Evolutionary conservation across 1,140 invertebrate genomes (phyloP).

Genomic region (Lucilia sericata): DNA sequence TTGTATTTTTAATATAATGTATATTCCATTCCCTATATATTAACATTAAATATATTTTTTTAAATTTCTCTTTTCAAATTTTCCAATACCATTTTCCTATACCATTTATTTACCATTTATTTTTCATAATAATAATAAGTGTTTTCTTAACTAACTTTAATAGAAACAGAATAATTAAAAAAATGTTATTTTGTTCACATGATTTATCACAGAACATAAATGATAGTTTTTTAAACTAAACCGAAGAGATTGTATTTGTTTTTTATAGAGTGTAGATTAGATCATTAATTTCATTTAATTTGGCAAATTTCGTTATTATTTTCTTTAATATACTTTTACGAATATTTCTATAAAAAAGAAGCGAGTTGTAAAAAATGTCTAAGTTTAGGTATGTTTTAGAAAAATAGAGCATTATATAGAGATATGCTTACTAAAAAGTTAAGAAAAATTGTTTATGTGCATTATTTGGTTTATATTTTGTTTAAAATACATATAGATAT

Average conservation of each 20-base stretch:
- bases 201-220: slow-evolving; percentile 41
- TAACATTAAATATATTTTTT: not conserved
- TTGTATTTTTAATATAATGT: not conserved
- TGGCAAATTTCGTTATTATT: not conserved
- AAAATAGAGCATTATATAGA: slow-evolving; percentile 32
- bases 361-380: slow-evolving; percentile 23
- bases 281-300: slow-evolving; percentile 18
- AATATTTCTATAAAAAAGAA: slow-evolving; percentile 39
- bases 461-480: slow-evolving; percentile 14
- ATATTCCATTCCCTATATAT: not conserved
- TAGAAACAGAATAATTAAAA: not conserved
- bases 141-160: not conserved
- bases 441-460: slow-evolving; percentile 6
- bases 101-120: not conserved
- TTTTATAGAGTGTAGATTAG: not conserved
- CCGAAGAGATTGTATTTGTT: not conserved
- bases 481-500: not conserved
- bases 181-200: slow-evolving; percentile 6
- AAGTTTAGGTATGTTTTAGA: slow-evolving; percentile 8
- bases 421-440: slow-evolving; percentile 19
- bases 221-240: slow-evolving; percentile 30
- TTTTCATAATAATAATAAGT: not conserved
- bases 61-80: not conserved
- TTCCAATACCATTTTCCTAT: not conserved
- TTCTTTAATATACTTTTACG: slow-evolving; percentile 15